A percentile compares a stretch with the other conserved stretches of the same genome.
Conservation (phyloP, 2,888 invertebrate genomes). For the Xanthorhoe spadicearia region DNA sequence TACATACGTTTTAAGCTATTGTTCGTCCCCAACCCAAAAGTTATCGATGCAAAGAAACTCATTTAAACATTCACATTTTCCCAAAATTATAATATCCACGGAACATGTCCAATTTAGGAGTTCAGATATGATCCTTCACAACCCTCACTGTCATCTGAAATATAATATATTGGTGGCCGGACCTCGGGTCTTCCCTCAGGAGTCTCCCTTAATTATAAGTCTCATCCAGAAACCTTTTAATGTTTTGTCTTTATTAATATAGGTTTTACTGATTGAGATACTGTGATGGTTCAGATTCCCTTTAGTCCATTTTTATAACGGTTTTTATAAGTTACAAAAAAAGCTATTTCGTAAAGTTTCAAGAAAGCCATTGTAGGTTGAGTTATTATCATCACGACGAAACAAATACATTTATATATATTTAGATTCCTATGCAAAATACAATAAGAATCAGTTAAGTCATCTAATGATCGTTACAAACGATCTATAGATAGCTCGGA, state of each 20-base stretch:
- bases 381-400: no score
- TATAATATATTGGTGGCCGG: conserved; percentile 80
- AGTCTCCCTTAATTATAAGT: conserved; percentile 86
- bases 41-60: conserved; percentile 39
- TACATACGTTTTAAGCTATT: conserved; percentile 22
- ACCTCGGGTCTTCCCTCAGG: conserved; percentile 77
- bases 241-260: conserved; percentile 58
- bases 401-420: no score
- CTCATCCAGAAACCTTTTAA: conserved; percentile 69
- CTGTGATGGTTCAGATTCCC: neutral
- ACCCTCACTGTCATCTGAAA: conserved; percentile 79
- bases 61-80: conserved; percentile 41
- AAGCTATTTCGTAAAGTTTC: no score
- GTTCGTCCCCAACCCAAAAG: conserved; percentile 29
- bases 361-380: no score
- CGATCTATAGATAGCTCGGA: no score
- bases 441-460: no score
- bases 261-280: conserved; percentile 9
- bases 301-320: no score
- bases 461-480: no score
- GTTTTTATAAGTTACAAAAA: no score
- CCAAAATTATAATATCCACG: conserved; percentile 46
- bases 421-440: no score
- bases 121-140: conserved; percentile 77
- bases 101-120: conserved; percentile 57